phyloP scores from a whole-genome alignment of 2,797 vertebrate genomes.

The Chrysocyon brachyurus region DNA sequence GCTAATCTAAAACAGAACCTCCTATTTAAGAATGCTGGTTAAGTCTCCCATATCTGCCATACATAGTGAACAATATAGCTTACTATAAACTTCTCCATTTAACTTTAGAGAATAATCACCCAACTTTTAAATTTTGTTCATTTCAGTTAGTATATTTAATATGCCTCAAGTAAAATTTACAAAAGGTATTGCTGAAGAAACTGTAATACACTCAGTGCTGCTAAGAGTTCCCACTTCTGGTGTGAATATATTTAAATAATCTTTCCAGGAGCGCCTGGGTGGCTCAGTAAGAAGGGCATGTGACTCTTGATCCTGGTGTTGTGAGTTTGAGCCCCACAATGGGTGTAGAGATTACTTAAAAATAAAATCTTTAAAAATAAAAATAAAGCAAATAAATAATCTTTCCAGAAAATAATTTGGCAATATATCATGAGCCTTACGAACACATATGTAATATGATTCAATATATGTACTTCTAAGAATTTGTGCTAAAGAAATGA shows the following conservation, averaged over 20 bases:
- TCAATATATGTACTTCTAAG: slow-evolving; percentile 8
- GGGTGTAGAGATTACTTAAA: background rate
- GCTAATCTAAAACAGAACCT: background rate
- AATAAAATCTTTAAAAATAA: background rate
- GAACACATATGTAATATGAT: background rate
- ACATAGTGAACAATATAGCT: background rate
- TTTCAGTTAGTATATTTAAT: slow-evolving; percentile 11
- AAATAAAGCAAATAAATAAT: background rate
- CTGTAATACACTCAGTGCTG: slow-evolving; percentile 16
- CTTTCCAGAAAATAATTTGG: slow-evolving; percentile 49
- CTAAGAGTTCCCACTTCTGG: background rate
- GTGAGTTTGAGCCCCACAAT: background rate
- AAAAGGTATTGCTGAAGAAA: background rate
- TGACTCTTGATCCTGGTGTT: background rate
- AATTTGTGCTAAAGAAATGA: slow-evolving; percentile 56
- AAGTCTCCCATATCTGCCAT: background rate
- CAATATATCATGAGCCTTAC: background rate
- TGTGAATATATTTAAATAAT: slow-evolving; percentile 49
- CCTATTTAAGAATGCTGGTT: background rate
- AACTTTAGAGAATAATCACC: slow-evolving; percentile 1
- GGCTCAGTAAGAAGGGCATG: background rate
- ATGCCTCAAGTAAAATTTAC: slow-evolving; percentile 33
- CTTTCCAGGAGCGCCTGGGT: background rate
- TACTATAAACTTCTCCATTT: slow-evolving; percentile 25
- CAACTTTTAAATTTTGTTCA: slow-evolving; percentile 26